phyloP scores from a whole-genome alignment of 2,888 invertebrate genomes.

The Cheilosia grossa region DNA sequence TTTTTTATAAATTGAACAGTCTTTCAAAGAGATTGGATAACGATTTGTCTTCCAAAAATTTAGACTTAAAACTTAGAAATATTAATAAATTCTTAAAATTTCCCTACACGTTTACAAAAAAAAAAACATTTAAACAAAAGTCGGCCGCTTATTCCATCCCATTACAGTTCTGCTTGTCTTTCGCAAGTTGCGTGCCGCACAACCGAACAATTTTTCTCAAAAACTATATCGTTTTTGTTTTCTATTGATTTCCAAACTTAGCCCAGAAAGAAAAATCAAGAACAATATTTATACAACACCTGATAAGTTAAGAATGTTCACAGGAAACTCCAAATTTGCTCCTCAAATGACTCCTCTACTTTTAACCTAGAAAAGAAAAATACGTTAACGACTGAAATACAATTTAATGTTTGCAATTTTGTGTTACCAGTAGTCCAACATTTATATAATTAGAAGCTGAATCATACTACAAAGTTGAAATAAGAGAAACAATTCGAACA shows the following conservation, averaged over 20 bases:
- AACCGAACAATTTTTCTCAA: no score
- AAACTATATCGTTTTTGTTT: neutral
- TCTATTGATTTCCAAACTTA: neutral
- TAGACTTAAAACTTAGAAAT: no score
- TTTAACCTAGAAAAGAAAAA: conserved; percentile 9
- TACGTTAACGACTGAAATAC: neutral
- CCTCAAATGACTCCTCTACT: neutral
- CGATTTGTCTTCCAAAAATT: no score
- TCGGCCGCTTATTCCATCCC: no score
- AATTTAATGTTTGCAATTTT: neutral
- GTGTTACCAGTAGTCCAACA: neutral
- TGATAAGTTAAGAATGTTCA: neutral
- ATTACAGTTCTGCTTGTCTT: no score
- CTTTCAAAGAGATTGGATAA: no score
- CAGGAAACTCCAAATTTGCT: neutral
- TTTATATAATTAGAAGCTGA: no score
- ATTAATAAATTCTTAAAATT: no score
- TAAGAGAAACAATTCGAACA: neutral
- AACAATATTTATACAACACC: neutral
- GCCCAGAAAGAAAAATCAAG: neutral
- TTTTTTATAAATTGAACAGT: no score
- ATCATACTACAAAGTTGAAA: neutral
- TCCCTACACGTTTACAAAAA: no score
- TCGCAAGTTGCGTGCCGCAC: no score
- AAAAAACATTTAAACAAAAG: no score